Evolutionary conservation across 2,888 invertebrate species (phyloP).

Genomic region (Tanypteryx hageni): DNA sequence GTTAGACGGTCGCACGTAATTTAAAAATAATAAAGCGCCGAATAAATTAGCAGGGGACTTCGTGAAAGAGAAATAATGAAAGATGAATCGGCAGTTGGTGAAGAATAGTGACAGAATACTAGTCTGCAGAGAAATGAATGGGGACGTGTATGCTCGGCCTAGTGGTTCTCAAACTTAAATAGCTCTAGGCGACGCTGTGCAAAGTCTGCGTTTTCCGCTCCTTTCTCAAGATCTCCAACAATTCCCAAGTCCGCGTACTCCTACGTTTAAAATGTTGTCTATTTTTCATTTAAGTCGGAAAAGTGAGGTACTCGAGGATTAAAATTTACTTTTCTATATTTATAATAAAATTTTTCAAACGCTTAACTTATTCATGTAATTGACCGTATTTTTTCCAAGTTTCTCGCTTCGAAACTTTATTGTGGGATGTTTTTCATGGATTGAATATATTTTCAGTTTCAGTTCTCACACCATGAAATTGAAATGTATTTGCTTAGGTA

Average conservation of each 20-base stretch:
- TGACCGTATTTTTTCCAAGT: no score
- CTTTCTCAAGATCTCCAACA: not conserved
- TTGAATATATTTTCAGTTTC: no score
- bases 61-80: not conserved
- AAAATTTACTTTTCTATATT: no score
- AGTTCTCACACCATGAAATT: no score
- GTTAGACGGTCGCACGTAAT: not conserved
- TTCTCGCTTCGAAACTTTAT: no score
- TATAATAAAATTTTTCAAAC: no score
- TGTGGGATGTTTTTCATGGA: no score
- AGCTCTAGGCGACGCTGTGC: not conserved
- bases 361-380: no score
- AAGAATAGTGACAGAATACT: not conserved
- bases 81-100: not conserved
- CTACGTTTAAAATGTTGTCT: not conserved
- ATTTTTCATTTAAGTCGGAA: not conserved
- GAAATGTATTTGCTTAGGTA: no score
- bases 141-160: not conserved
- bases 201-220: not conserved
- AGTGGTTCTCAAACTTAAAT: not conserved
- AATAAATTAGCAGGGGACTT: not conserved
- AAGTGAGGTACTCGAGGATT: no score
- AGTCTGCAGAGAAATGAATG: slow-evolving; percentile 1
- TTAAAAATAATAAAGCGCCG: not conserved
- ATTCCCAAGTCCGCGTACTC: not conserved